Base-by-base conservation (phyloP, 1,140 invertebrate genomes). In the Schmidtea mediterranea region DNA sequence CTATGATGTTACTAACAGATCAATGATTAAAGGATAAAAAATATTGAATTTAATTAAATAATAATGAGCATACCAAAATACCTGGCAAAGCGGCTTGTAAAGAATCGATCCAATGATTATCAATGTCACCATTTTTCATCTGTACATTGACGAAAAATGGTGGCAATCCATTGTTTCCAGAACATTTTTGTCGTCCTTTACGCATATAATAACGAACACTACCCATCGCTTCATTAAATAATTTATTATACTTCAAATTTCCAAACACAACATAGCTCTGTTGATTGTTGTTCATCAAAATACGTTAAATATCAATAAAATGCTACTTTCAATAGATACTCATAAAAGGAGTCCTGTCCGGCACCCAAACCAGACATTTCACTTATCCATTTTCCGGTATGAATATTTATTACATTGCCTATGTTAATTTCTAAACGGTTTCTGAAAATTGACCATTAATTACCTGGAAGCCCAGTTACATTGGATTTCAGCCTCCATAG, bases 111-210 rank as follows among this genome's bases (percentile, higher is more conserved):
- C 75, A 77, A 21, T 72, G 69, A 40, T 74, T 76, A 12, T 68
- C 57, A 9, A 71, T 69, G 22, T 66, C 67, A 12, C 76, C 76
- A 58, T 69, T 74, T 38, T 68, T 63, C 73, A 78, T 75, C 57
- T 78, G 70, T 1, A 76, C 75, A 66, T 78, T 78, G 0, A 76
- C 72, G 65, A 75, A 78, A 5, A 77, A 58, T 15, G 76, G 76
- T 56, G 73, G 72, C 54, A 71, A 68, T 5, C 75, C 76, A 49
- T 58, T 57, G 1, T 73, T 74, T 46, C 63, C 56, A 53, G 75
- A 74, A 56, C 74, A 76, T 45, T 72, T 59, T 38, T 59, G 51
- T 39, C 74, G 57, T 36, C 73, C 37, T 16, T 13, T 13, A 8
- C 13, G 18, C 19, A 43, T 13, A 36, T 41, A 18, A 16, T 12